Evolutionary conservation across 1,140 invertebrate species (phyloP).

Genomic region (Pseudomyrmex gracilis): DNA sequence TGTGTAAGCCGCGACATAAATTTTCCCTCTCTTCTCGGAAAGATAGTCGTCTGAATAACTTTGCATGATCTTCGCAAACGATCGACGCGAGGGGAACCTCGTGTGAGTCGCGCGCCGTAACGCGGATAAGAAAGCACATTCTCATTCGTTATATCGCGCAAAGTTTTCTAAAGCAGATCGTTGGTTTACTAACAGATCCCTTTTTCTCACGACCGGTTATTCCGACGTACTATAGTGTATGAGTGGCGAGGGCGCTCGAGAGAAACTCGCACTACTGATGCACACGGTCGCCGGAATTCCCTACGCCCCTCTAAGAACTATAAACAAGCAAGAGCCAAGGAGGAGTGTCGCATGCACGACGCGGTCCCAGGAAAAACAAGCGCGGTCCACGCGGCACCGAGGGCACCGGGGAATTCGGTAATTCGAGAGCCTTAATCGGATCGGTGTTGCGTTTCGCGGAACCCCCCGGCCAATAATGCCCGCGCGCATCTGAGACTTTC

Average conservation of each 20-base stretch:
- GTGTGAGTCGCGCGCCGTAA: background rate
- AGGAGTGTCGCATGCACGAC: slow-evolving; percentile 34
- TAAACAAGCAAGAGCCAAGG: slow-evolving; percentile 62
- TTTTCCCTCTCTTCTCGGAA: background rate
- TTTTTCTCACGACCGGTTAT: slow-evolving; percentile 69
- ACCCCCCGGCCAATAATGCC: slow-evolving; percentile 66
- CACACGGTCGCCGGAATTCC: slow-evolving; percentile 38
- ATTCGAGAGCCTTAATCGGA: slow-evolving; percentile 83
- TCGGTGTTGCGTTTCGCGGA: slow-evolving; percentile 79
- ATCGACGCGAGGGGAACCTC: background rate
- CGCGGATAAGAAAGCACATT: slow-evolving; percentile 8
- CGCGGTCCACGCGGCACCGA: slow-evolving; percentile 23
- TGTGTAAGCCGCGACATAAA: slow-evolving; percentile 13
- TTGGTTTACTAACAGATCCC: slow-evolving; percentile 65
- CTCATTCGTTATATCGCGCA: slow-evolving; percentile 18
- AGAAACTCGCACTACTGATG: slow-evolving; percentile 16
- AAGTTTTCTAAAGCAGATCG: slow-evolving; percentile 7
- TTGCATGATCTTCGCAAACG: slow-evolving; percentile 32
- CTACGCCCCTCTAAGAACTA: slow-evolving; percentile 48
- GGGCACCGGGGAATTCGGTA: slow-evolving; percentile 73
- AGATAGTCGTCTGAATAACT: slow-evolving; percentile 14
- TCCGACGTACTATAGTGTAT: background rate
- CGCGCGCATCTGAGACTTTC: slow-evolving; percentile 14
- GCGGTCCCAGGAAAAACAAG: slow-evolving; percentile 46
- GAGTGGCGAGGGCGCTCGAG: slow-evolving; percentile 9